Evolutionary conservation across 2,888 invertebrate genomes (phyloP).

Genomic region (Chromoteleia sp.): DNA sequence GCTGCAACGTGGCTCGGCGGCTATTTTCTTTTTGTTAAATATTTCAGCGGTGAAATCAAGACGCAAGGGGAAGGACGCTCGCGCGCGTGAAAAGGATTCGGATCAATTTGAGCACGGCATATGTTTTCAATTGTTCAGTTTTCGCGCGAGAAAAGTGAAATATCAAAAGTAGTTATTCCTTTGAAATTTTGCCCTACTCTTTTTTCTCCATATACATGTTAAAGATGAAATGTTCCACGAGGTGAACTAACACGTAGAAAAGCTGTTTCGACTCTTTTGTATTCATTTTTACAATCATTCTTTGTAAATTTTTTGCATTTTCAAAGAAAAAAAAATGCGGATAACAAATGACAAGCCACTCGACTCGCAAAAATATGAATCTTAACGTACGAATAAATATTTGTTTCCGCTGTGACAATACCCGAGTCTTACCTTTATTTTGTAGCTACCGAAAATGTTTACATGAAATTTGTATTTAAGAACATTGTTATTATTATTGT

Average conservation of each 20-base stretch:
- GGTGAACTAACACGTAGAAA: constrained; percentile 10
- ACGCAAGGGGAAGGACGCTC: not conserved
- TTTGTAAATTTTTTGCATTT: constrained; percentile 9
- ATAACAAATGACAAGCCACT: not conserved
- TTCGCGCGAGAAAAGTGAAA: not conserved
- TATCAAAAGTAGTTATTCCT: constrained; percentile 46
- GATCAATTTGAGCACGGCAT: not conserved
- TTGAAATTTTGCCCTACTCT: constrained; percentile 23
- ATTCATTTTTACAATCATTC: constrained; percentile 14
- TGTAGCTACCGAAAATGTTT: too few species aligned
- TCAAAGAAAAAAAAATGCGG: not conserved
- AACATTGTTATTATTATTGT: not conserved
- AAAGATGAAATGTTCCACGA: constrained; percentile 17
- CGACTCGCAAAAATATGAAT: not conserved
- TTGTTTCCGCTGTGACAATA: too few species aligned
- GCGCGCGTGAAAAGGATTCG: not conserved
- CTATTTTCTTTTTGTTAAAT: constrained; percentile 16
- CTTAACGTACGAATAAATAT: too few species aligned
- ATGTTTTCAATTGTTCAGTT: not conserved
- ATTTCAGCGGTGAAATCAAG: constrained; percentile 20
- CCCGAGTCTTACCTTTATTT: too few species aligned
- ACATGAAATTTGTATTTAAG: too few species aligned
- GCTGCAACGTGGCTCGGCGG: not conserved
- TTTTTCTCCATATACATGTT: not conserved
- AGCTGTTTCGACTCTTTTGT: constrained; percentile 12